These are phyloP conservation scores for Oscheius sp. DNA, from an alignment of 2,888 invertebrate species.

Conservation along the genomic window DNA sequence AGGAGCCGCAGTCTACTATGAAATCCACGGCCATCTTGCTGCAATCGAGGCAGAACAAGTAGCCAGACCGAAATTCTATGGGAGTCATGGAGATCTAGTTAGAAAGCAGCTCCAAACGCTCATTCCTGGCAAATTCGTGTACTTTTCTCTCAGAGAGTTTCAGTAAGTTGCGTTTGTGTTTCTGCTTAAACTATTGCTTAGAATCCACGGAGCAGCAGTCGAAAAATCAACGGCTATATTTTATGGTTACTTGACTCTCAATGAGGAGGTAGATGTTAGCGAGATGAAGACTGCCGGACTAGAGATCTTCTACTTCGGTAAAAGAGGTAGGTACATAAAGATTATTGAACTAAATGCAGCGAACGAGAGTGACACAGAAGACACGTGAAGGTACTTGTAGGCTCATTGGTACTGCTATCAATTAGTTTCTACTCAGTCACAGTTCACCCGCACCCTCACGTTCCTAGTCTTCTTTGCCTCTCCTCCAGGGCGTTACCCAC, in stretches of 20 bases:
- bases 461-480: neutral
- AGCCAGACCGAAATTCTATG: neutral
- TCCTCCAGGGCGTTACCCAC: neutral
- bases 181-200: neutral
- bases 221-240: slow-evolving; percentile 10
- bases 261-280: neutral
- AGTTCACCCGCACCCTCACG: too few species aligned
- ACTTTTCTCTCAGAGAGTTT: neutral
- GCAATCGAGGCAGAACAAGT: slow-evolving; percentile 5
- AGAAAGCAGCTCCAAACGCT: neutral
- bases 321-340: neutral
- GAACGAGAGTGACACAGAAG: too few species aligned
- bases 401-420: too few species aligned
- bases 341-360: too few species aligned
- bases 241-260: slow-evolving; percentile 11
- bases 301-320: neutral
- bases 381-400: too few species aligned
- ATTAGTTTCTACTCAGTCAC: too few species aligned
- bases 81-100: neutral
- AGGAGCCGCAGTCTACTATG: slow-evolving; percentile 10
- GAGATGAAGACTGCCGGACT: neutral
- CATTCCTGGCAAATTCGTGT: neutral
- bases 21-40: slow-evolving; percentile 8
- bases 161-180: neutral
- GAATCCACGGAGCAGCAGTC: slow-evolving; percentile 16